phyloP scores from a whole-genome alignment of 2,888 invertebrate species.

The Shargacucullia verbasci region DNA sequence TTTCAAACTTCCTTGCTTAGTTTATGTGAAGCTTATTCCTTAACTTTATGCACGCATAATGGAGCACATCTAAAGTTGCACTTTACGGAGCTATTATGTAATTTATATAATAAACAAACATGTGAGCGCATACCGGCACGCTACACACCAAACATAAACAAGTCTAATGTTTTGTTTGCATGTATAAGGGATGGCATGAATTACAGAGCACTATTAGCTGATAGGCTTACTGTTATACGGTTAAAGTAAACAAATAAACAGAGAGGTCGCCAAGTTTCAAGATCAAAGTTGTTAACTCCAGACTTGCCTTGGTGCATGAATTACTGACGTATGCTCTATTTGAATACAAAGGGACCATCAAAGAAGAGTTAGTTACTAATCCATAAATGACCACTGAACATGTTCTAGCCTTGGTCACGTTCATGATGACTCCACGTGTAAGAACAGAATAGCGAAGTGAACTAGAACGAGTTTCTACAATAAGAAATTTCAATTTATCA shows the following conservation, averaged over 20 bases:
- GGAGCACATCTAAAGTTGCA: slow-evolving; percentile 16
- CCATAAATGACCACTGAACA: slow-evolving; percentile 16
- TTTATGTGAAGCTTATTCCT: slow-evolving; percentile 13
- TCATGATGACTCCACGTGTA: slow-evolving; percentile 12
- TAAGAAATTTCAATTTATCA: too few species aligned
- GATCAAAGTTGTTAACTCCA: slow-evolving; percentile 13
- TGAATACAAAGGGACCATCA: slow-evolving; percentile 41
- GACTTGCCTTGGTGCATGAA: slow-evolving; percentile 10
- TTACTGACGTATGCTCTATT: slow-evolving; percentile 19
- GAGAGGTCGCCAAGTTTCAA: slow-evolving; percentile 9
- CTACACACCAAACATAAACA: slow-evolving; percentile 38
- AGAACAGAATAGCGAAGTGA: neutral
- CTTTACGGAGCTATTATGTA: slow-evolving; percentile 9
- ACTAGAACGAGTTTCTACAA: too few species aligned
- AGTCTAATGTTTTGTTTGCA: slow-evolving; percentile 43
- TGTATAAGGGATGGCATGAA: slow-evolving; percentile 37
- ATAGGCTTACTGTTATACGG: slow-evolving; percentile 16
- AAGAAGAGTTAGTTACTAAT: slow-evolving; percentile 8
- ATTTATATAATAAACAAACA: slow-evolving; percentile 35
- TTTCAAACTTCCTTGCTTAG: slow-evolving; percentile 20
- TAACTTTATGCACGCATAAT: slow-evolving; percentile 15
- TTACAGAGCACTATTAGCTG: slow-evolving; percentile 28
- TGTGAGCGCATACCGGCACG: slow-evolving; percentile 17
- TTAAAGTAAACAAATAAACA: slow-evolving; percentile 12
- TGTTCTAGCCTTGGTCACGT: slow-evolving; percentile 14